Conservation (phyloP, 2,888 invertebrate species). For the Diadromus collaris region DNA sequence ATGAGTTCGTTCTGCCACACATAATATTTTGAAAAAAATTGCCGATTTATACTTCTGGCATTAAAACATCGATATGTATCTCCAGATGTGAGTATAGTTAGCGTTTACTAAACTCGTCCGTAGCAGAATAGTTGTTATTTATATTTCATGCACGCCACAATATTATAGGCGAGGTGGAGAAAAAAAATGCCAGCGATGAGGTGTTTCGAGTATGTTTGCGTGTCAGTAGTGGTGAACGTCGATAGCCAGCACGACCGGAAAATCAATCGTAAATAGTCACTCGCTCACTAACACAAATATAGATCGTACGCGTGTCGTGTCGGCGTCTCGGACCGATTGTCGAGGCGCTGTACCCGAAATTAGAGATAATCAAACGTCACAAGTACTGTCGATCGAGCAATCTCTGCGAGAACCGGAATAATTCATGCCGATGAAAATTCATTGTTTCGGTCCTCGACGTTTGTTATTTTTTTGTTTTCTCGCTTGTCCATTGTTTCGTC, state of each 20-base stretch:
- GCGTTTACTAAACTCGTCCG: background rate
- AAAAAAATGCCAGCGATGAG: background rate
- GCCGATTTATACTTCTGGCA: background rate
- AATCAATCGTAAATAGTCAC: conserved; percentile 49
- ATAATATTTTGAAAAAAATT: too few species aligned
- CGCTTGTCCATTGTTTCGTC: background rate
- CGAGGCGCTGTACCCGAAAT: background rate
- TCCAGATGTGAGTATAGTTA: background rate
- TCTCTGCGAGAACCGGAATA: background rate
- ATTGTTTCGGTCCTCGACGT: background rate
- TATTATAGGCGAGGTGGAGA: background rate
- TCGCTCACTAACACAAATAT: conserved; percentile 27
- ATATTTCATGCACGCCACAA: background rate
- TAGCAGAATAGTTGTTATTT: background rate
- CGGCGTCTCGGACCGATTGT: conserved; percentile 20
- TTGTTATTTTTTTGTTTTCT: background rate
- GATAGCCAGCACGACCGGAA: conserved; percentile 16
- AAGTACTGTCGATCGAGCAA: background rate
- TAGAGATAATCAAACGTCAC: background rate
- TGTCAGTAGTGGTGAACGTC: conserved; percentile 10
- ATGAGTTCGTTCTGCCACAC: too few species aligned
- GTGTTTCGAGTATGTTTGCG: background rate
- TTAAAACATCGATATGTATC: background rate
- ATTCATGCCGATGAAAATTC: background rate
- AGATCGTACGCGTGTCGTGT: conserved; percentile 8